These are phyloP conservation scores for Eulemur rubriventer DNA, from an alignment of 2,797 vertebrate genomes.

Conservation along the genomic window DNA sequence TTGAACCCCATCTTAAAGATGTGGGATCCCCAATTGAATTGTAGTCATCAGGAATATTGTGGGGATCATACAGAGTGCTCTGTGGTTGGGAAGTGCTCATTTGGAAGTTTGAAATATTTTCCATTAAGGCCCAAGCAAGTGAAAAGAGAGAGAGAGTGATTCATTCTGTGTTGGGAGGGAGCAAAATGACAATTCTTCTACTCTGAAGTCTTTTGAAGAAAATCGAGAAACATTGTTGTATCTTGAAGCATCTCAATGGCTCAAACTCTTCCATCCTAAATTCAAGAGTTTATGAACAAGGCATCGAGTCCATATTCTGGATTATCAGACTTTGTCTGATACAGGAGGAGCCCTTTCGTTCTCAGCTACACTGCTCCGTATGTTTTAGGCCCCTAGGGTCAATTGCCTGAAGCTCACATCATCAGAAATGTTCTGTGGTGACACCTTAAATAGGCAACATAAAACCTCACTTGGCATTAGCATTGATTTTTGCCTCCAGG, in stretches of 20 bases:
- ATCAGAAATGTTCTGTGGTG: slow-evolving; percentile 46
- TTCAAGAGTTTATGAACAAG: neutral
- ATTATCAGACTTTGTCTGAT: neutral
- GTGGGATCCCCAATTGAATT: neutral
- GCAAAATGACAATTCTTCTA: neutral
- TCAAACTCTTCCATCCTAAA: neutral
- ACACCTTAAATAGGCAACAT: slow-evolving; percentile 67
- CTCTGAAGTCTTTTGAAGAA: neutral
- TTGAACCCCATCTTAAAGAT: neutral
- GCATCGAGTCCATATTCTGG: neutral
- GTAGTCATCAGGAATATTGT: neutral
- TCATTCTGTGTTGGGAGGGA: neutral
- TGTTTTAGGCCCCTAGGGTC: neutral
- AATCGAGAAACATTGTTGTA: neutral
- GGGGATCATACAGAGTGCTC: neutral
- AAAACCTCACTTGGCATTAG: slow-evolving; percentile 72
- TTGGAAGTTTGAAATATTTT: neutral
- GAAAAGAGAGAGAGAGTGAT: neutral
- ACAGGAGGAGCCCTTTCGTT: neutral
- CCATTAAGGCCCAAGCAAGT: neutral
- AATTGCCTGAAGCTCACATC: slow-evolving; percentile 59
- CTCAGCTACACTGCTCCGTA: neutral
- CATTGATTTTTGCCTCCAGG: slow-evolving; percentile 73
- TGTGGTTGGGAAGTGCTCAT: neutral
- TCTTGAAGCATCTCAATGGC: neutral